Evolutionary conservation across 2,113 vertebrate genomes (phyloP).

Genomic region (Columba livia): DNA sequence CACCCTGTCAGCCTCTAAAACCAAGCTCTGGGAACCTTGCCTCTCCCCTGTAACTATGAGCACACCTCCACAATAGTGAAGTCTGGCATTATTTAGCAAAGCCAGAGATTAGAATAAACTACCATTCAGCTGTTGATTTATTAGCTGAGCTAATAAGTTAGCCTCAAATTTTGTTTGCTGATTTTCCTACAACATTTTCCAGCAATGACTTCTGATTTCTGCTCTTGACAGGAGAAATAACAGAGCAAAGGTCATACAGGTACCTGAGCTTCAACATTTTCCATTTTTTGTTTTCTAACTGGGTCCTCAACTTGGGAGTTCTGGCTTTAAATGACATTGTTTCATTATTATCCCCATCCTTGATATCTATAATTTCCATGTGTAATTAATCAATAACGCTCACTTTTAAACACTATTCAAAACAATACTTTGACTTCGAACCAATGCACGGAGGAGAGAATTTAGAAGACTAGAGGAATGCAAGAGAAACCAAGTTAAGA

Average conservation of each 20-base stretch:
- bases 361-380: background rate
- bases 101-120: background rate
- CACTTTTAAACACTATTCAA: background rate
- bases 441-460: background rate
- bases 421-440: background rate
- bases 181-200: background rate
- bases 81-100: background rate
- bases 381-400: background rate
- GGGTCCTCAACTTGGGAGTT: background rate
- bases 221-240: background rate
- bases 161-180: background rate
- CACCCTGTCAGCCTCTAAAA: slow-evolving; percentile 12
- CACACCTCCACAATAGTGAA: background rate
- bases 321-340: background rate
- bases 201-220: background rate
- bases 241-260: background rate
- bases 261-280: background rate
- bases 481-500: background rate
- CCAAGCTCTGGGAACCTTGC: background rate
- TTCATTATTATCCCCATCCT: background rate
- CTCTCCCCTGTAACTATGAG: background rate
- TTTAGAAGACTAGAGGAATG: background rate
- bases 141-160: background rate
- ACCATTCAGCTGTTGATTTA: background rate
- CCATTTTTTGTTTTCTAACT: background rate